Evolutionary conservation across 2,797 vertebrate genomes (phyloP), one percentile per base, ranked within the genome.

Genomic region (Morus bassanus): DNA sequence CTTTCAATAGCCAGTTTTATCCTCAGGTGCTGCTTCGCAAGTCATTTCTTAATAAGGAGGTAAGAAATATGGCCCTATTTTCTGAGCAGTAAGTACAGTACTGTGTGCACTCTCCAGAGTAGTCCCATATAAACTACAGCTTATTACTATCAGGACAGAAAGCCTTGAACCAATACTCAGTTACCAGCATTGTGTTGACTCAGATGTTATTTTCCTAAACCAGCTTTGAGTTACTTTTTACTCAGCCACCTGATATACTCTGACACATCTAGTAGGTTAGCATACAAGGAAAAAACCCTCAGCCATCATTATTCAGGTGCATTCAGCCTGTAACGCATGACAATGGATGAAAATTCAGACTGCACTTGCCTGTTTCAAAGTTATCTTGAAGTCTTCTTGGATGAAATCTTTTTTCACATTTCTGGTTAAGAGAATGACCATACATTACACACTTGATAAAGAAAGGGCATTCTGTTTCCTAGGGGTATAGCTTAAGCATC

Each of bases 381-480:
- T 98, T 99, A 96, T 99, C 99, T 95, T 99, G 99, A 85, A 99
- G 98, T 97, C 98, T 98, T 97, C 98, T 98, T 85, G 99, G 98
- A 89, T 98, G 98, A 96, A 99, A 98, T 94, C 87, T 99, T 98
- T 98, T 99, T 95, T 99, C 99, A 83, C 99, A 99, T 98, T 98
- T 99, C 99, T 99, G 60, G 95, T 82, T 92, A 74, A 90, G 75
- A 97, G 45, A 96, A 91, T 16, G n/a, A 90, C 37, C 50, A 69
- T 9, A 37, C 22, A 51, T 98, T 96, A 97, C 30, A 92, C 48
- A 57, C 54, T 46, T 75, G 23, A 95, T 68, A 65, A 78, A 78
- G 28, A 91, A 85, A 69, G 6, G 0, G 8, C 22, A 75, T 70
- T 85, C 10, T 64, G 14, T 53, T 78, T 88, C 56, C 73, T 35